Percentiles rank a stretch among this genome's conserved stretches.
Evolutionary conservation across 2,113 vertebrate genomes (phyloP).

Genomic region (Tiliqua scincoides): DNA sequence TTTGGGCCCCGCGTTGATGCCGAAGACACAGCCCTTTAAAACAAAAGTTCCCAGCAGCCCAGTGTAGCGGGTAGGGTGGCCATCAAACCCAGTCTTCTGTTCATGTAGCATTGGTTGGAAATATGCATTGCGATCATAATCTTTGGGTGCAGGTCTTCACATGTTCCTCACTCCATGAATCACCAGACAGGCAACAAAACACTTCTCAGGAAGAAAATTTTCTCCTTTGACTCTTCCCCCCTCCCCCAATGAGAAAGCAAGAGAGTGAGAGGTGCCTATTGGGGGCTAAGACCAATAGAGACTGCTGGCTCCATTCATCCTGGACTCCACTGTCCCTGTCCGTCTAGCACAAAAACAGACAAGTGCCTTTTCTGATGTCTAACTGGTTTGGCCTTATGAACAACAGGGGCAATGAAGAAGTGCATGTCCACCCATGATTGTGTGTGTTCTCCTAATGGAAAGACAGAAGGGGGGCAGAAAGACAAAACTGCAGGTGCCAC

Average conservation of each 20-base stretch:
- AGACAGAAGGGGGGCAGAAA: background rate
- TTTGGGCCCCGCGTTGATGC: constrained; percentile 81
- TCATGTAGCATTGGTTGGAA: constrained; percentile 35
- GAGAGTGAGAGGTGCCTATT: background rate
- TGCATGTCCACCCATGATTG: too few relatives aligned
- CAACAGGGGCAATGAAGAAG: background rate
- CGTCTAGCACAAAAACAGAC: background rate
- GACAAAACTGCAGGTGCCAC: background rate
- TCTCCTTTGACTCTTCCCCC: background rate
- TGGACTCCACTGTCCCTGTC: too few relatives aligned
- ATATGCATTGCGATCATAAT: background rate
- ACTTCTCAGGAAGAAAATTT: background rate
- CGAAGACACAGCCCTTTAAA: constrained; percentile 90
- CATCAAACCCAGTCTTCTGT: constrained; percentile 8
- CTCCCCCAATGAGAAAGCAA: background rate
- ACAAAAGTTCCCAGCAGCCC: background rate
- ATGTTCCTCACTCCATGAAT: background rate
- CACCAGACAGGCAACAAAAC: background rate
- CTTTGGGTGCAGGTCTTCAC: accelerated
- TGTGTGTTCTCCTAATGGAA: background rate
- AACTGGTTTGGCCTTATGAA: background rate
- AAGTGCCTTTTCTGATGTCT: background rate
- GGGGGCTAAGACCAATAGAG: background rate
- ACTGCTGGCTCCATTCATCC: background rate
- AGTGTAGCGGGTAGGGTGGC: constrained; percentile 18